Conservation (phyloP, 2,797 vertebrate genomes). For the Megaceryle alcyon region DNA sequence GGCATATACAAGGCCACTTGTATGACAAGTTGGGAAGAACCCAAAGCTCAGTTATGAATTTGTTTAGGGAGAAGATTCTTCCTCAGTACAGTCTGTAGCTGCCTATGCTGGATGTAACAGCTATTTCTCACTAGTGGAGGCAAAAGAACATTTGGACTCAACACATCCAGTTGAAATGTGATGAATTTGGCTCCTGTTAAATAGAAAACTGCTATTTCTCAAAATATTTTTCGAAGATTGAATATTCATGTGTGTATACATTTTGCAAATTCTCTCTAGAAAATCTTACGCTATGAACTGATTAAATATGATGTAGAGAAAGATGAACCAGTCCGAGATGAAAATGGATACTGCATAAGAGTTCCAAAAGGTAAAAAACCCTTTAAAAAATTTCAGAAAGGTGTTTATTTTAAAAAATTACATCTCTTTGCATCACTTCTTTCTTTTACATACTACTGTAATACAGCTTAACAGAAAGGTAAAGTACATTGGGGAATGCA, state of each 20-base stretch:
- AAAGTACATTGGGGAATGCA: not conserved
- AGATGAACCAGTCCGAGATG: conserved; percentile 85
- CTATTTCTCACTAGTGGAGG: not conserved
- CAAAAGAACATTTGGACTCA: not conserved
- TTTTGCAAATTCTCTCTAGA: conserved; percentile 75
- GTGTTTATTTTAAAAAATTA: not conserved
- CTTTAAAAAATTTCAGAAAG: not conserved
- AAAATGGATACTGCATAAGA: conserved; percentile 84
- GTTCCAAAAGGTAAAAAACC: conserved; percentile 82
- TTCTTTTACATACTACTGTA: not conserved
- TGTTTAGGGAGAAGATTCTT: not conserved
- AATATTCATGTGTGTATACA: not conserved
- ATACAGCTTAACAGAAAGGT: not conserved
- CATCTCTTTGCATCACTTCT: not conserved
- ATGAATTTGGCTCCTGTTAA: not conserved
- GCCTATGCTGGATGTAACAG: not conserved
- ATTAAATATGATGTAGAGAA: conserved; percentile 88
- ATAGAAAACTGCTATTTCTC: not conserved
- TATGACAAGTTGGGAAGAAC: not conserved
- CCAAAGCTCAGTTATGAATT: not conserved
- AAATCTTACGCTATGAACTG: conserved; percentile 74
- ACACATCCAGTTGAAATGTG: not conserved
- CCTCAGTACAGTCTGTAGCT: not conserved
- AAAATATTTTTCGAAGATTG: not conserved
- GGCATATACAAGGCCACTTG: not conserved